phyloP scores from a whole-genome alignment of 2,113 vertebrate genomes.

The Centropus bengalensis region DNA sequence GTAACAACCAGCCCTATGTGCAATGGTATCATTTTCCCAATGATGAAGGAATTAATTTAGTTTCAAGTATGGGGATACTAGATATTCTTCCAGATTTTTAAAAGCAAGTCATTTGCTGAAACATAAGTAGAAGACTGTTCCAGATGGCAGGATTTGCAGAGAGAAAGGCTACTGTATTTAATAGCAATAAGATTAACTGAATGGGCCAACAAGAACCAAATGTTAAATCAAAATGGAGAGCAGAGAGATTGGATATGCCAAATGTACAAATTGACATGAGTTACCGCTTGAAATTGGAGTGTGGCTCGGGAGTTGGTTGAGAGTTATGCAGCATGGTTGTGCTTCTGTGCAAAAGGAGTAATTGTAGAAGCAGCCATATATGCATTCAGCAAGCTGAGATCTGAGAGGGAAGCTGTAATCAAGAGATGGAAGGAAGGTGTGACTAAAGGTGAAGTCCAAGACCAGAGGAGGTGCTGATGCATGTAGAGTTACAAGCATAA shows the following conservation, averaged over 20 bases:
- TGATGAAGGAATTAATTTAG: background rate
- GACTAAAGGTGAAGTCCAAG: background rate
- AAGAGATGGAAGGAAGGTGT: background rate
- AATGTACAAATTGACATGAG: background rate
- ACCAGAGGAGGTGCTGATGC: background rate
- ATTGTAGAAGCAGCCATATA: background rate
- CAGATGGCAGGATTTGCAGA: conserved; percentile 22
- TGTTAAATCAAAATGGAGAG: background rate
- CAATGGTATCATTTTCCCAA: background rate
- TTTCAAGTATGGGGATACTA: background rate
- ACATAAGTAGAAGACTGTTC: background rate
- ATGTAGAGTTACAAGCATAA: background rate
- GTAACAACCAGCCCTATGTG: background rate
- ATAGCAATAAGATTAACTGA: conserved; percentile 25
- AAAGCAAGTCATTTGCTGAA: background rate
- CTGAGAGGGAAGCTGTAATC: background rate
- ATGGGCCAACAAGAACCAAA: conserved; percentile 24
- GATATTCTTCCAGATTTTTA: background rate
- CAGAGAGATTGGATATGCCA: background rate
- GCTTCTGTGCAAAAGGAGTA: background rate
- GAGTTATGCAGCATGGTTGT: background rate
- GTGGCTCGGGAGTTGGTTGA: background rate
- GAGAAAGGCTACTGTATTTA: conserved; percentile 15
- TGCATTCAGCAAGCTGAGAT: background rate
- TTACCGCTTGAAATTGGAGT: background rate